A percentile compares a stretch with the other conserved stretches of the same genome.
phyloP scores from a whole-genome alignment of 2,888 invertebrate species.

The Drosophila tanythrix region DNA sequence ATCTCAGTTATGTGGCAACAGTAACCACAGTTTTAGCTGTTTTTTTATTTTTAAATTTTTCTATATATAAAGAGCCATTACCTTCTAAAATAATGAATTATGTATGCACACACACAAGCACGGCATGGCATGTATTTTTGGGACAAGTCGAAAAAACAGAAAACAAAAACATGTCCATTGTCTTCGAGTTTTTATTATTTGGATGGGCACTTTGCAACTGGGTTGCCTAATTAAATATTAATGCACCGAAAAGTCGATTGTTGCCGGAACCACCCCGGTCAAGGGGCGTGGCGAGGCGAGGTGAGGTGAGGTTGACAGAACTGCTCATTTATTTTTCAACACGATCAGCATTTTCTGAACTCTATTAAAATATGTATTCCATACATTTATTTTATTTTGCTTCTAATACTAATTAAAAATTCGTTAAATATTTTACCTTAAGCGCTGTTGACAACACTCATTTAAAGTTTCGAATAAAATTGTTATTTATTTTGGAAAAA shows the following conservation, averaged over 20 bases:
- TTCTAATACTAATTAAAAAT: neutral
- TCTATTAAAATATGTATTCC: neutral
- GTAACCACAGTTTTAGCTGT: neutral
- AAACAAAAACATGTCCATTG: constrained; percentile 10
- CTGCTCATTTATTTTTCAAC: neutral
- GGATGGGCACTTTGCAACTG: constrained; percentile 17
- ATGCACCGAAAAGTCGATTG: constrained; percentile 55
- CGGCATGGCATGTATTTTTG: neutral
- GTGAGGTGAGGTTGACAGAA: neutral
- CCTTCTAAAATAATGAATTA: constrained; percentile 21
- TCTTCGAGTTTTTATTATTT: constrained; percentile 17
- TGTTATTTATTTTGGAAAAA: neutral
- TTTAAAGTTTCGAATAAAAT: neutral
- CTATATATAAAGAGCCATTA: neutral
- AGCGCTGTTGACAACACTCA: neutral
- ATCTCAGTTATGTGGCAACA: neutral
- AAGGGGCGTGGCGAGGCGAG: neutral
- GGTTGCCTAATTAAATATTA: constrained; percentile 58
- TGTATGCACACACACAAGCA: constrained; percentile 1
- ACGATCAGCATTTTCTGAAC: neutral
- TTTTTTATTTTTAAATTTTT: neutral
- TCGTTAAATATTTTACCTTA: neutral
- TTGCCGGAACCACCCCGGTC: constrained; percentile 17
- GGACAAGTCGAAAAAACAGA: constrained; percentile 2
- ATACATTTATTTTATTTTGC: neutral